Conservation (phyloP, 2,888 invertebrate genomes). For the Agonopterix arenella region DNA sequence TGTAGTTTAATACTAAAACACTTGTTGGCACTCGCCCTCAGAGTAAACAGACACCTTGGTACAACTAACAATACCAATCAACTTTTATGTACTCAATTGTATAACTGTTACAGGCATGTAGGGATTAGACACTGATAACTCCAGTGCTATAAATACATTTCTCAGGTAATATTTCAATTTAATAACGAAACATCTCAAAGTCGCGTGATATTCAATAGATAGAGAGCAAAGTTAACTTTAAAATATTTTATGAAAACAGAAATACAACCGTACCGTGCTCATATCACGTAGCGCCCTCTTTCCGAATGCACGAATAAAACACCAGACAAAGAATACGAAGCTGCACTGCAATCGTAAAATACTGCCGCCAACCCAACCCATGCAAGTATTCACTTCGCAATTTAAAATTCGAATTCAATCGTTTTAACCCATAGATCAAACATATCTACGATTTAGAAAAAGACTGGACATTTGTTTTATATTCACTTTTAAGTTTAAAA, state of each 20-base stretch:
- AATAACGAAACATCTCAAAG: constrained; percentile 15
- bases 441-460: too few relatives aligned
- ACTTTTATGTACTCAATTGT: too few relatives aligned
- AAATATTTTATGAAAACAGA: constrained; percentile 59
- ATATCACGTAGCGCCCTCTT: constrained; percentile 44
- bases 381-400: constrained; percentile 36
- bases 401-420: constrained; percentile 43
- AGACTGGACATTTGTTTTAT: too few relatives aligned
- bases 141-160: too few relatives aligned
- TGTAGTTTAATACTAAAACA: too few relatives aligned
- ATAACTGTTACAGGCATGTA: too few relatives aligned
- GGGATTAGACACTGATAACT: too few relatives aligned
- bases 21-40: too few relatives aligned
- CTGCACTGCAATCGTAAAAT: constrained; percentile 51
- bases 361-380: constrained; percentile 40
- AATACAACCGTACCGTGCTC: constrained; percentile 28
- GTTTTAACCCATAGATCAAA: background rate
- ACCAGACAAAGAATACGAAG: constrained; percentile 54
- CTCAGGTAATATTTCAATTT: too few relatives aligned
- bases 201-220: constrained; percentile 40
- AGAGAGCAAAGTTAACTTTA: constrained; percentile 50
- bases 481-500: too few relatives aligned
- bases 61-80: too few relatives aligned
- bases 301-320: constrained; percentile 61
- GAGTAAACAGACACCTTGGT: too few relatives aligned